Conservation (phyloP, 2,888 invertebrate species). For the Rhogogaster chlorosoma region DNA sequence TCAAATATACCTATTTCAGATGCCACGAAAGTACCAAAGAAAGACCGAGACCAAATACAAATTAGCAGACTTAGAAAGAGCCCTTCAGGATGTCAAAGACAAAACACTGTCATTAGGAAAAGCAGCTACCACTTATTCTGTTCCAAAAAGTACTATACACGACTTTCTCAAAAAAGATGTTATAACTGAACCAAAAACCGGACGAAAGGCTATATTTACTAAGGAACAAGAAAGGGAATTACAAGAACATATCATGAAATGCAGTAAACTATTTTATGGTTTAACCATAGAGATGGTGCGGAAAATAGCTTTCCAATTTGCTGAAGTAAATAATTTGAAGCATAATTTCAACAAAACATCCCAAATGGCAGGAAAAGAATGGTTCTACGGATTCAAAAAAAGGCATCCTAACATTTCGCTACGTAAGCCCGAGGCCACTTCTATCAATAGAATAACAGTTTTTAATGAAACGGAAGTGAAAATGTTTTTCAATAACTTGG, state of each 20-base stretch:
- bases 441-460: constrained; percentile 59
- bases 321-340: constrained; percentile 58
- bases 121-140: constrained; percentile 14
- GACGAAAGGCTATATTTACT: constrained; percentile 17
- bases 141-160: neutral
- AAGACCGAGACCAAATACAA: neutral
- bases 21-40: neutral
- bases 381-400: constrained; percentile 48
- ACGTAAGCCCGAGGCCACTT: constrained; percentile 55
- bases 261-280: constrained; percentile 54
- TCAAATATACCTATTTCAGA: neutral
- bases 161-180: neutral
- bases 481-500: constrained; percentile 57
- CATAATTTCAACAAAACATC: constrained; percentile 60
- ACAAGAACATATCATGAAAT: neutral
- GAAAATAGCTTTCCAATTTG: constrained; percentile 60
- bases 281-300: constrained; percentile 58
- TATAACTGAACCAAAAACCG: neutral
- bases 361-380: constrained; percentile 58
- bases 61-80: neutral
- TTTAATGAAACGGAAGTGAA: constrained; percentile 60
- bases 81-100: neutral
- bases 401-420: constrained; percentile 56
- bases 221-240: neutral
- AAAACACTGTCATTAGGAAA: constrained; percentile 6